Evolutionary conservation across 2,113 vertebrate genomes (phyloP).

Genomic region (Ammodytes marinus): DNA sequence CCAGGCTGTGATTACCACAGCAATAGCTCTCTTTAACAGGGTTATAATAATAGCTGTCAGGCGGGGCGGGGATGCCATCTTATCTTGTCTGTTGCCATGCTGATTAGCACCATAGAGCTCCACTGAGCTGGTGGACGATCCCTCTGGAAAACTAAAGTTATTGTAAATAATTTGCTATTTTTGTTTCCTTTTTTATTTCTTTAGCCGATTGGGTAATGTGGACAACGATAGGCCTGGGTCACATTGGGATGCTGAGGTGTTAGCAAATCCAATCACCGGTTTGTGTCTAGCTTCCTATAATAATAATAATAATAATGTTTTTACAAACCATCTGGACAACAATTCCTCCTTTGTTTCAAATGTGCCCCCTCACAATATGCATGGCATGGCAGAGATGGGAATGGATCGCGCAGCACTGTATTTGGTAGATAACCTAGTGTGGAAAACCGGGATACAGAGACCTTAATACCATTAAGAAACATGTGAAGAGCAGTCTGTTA

Average conservation of each 20-base stretch:
- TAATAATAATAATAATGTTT: background rate
- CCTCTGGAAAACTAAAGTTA: constrained; percentile 17
- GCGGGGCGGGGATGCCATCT: constrained; percentile 46
- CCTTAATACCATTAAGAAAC: background rate
- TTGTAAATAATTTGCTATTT: background rate
- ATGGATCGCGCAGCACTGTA: background rate
- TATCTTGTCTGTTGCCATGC: constrained; percentile 38
- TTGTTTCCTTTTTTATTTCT: background rate
- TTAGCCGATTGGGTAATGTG: background rate
- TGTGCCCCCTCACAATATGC: background rate
- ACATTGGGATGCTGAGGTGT: background rate
- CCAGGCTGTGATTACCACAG: constrained; percentile 38
- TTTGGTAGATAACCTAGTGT: background rate
- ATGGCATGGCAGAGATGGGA: background rate
- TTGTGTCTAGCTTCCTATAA: background rate
- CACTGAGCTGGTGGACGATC: constrained; percentile 10
- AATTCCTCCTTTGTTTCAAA: background rate
- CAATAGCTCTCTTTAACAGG: constrained; percentile 40
- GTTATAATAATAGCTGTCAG: constrained; percentile 56
- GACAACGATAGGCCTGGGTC: background rate
- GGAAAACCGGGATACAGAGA: background rate
- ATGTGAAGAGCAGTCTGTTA: background rate
- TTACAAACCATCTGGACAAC: background rate
- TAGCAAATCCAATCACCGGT: background rate
- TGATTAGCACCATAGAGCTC: constrained; percentile 46